Conservation (phyloP, 2,888 invertebrate species). For the Pediacus dermestoides region DNA sequence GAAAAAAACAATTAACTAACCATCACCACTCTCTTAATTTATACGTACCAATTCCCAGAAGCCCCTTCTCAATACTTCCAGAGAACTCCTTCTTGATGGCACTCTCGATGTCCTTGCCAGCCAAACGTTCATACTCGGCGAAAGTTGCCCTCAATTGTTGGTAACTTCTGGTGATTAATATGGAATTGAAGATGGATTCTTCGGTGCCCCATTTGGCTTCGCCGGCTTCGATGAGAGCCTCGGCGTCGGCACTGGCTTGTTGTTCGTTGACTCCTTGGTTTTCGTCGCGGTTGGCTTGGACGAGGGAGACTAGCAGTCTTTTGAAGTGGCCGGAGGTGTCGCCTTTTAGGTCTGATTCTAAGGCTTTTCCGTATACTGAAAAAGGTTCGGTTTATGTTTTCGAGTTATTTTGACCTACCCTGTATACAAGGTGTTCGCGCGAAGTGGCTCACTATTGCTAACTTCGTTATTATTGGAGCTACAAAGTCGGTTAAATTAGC, state of each 20-base stretch:
- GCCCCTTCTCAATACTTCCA: conserved; percentile 79
- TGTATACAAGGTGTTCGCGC: too few species aligned
- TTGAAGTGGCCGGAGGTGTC: conserved; percentile 97
- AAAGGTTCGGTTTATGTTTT: too few species aligned
- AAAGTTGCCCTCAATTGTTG: conserved; percentile 83
- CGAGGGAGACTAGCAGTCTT: conserved; percentile 81
- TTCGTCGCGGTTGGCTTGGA: conserved; percentile 88
- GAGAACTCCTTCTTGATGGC: conserved; percentile 87
- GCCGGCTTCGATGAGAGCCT: conserved; percentile 71
- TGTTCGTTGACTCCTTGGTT: conserved; percentile 79
- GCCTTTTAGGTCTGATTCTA: conserved; percentile 83
- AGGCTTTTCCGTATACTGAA: conserved; percentile 72
- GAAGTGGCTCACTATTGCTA: too few species aligned
- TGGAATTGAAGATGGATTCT: conserved; percentile 81
- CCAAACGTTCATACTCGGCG: conserved; percentile 76
- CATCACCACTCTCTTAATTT: neutral
- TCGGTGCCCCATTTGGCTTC: conserved; percentile 89
- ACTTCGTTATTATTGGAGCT: too few species aligned
- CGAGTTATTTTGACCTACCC: too few species aligned
- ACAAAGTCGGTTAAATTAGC: too few species aligned
- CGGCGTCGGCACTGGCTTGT: conserved; percentile 78
- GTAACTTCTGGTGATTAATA: conserved; percentile 83
- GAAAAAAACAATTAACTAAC: conserved; percentile 29
- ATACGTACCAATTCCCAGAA: conserved; percentile 76
- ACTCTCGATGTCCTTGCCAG: conserved; percentile 80